These are phyloP conservation scores for Hyles euphorbiae DNA, from an alignment of 1,140 invertebrate species.

Conservation along the genomic window DNA sequence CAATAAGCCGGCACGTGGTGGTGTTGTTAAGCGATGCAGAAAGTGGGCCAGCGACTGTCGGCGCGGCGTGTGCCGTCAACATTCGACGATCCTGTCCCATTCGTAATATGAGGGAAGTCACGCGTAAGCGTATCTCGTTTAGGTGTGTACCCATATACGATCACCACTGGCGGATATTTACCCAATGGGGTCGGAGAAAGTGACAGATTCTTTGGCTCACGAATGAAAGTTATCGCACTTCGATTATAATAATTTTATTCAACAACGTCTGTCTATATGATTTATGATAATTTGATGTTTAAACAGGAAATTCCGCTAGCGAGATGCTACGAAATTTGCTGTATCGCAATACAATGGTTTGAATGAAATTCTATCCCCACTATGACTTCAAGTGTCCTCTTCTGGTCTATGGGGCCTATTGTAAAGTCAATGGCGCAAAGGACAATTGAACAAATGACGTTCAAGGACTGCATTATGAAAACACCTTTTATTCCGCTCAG, in stretches of 20 bases:
- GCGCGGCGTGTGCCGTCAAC: slow-evolving; percentile 2
- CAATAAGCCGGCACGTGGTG: slow-evolving; percentile 26
- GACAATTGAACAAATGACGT: slow-evolving; percentile 9
- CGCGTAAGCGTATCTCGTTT: slow-evolving; percentile 5
- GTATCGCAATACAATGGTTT: slow-evolving; percentile 2
- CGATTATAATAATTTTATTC: slow-evolving; percentile 1
- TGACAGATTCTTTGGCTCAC: slow-evolving; percentile 7
- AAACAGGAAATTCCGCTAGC: background rate
- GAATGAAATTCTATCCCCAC: no score
- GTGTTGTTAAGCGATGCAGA: slow-evolving; percentile 20
- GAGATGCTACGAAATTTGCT: background rate
- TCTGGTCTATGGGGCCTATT: no score
- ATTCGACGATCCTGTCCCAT: slow-evolving; percentile 6
- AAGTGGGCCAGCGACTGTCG: slow-evolving; percentile 26
- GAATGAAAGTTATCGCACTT: slow-evolving; percentile 3
- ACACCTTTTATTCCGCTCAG: slow-evolving; percentile 12
- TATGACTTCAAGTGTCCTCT: no score
- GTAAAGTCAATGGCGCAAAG: no score
- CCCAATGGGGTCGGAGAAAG: slow-evolving; percentile 28
- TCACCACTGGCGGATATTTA: background rate
- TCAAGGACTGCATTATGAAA: slow-evolving; percentile 19
- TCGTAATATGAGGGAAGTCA: slow-evolving; percentile 3
- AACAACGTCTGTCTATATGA: background rate
- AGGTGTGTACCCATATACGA: background rate
- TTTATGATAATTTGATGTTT: background rate